phyloP scores from a whole-genome alignment of 1,140 invertebrate species.

The Cherax quadricarinatus region DNA sequence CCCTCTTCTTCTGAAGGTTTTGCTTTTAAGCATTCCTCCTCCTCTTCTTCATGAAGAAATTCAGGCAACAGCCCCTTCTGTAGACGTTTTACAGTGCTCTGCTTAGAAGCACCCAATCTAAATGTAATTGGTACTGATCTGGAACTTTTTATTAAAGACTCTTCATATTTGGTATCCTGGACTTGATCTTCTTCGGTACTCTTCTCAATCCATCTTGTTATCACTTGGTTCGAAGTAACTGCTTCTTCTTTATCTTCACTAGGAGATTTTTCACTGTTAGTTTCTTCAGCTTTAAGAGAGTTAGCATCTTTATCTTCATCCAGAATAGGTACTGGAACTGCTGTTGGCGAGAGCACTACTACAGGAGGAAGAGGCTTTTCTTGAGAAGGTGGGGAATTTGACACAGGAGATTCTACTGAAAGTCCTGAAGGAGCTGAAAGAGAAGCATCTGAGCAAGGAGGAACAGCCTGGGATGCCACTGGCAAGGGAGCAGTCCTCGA shows the following conservation, averaged over 20 bases:
- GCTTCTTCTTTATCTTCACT: not conserved
- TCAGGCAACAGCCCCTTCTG: conserved; percentile 29
- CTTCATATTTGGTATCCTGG: conserved; percentile 6
- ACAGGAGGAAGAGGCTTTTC: conserved; percentile 21
- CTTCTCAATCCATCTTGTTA: conserved; percentile 26
- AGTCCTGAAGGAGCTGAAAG: not conserved
- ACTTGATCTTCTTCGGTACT: not conserved
- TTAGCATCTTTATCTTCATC: not conserved
- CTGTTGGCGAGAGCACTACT: conserved; percentile 13
- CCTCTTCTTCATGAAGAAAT: conserved; percentile 44
- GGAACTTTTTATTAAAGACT: not conserved
- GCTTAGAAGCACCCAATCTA: conserved; percentile 35
- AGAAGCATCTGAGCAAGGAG: not conserved
- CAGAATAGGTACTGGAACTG: conserved; percentile 24
- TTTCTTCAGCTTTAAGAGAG: not conserved
- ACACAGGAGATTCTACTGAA: not conserved
- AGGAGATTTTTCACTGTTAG: not conserved
- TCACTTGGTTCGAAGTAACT: not conserved
- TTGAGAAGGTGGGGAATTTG: not conserved
- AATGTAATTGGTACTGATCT: conserved; percentile 55
- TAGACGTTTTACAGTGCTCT: not conserved
- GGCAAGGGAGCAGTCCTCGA: not conserved
- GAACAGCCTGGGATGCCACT: not conserved
- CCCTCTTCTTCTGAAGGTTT: not conserved
- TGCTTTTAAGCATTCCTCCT: not conserved